Conservation (phyloP, 2,113 vertebrate genomes). For the Typhlomys cinereus region DNA sequence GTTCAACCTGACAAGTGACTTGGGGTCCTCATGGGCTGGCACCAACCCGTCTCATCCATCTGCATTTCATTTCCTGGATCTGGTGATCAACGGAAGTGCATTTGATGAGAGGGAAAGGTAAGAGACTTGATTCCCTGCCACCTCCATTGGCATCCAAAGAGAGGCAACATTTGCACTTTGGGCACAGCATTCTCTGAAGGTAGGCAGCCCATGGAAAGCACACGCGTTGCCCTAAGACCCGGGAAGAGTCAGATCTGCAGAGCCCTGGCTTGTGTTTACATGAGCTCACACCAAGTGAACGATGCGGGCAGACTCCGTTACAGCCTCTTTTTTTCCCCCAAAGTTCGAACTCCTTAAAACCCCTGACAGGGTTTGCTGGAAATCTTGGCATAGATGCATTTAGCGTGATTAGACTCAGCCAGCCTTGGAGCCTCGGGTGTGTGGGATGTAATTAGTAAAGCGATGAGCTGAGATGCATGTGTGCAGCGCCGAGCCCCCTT, state of each 20-base stretch:
- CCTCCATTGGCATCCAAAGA: background rate
- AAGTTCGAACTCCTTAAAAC: constrained; percentile 68
- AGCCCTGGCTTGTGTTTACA: constrained; percentile 73
- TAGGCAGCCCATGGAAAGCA: background rate
- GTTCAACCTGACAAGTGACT: background rate
- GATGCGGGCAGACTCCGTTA: constrained; percentile 58
- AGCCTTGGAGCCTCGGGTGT: background rate
- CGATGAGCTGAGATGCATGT: constrained; percentile 37
- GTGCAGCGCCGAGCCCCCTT: background rate
- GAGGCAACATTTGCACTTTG: background rate
- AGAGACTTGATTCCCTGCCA: background rate
- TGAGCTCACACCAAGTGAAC: constrained; percentile 61
- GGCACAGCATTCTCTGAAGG: constrained; percentile 38
- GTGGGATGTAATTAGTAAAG: constrained; percentile 74
- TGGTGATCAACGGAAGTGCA: background rate
- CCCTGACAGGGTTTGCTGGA: constrained; percentile 63
- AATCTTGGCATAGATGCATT: constrained; percentile 71
- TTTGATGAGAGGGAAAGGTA: constrained; percentile 8
- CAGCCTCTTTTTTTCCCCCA: constrained; percentile 63
- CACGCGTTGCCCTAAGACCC: background rate
- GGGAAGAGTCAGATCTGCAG: constrained; percentile 63
- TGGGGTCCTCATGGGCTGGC: no score
- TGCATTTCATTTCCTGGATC: background rate
- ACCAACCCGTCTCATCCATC: background rate
- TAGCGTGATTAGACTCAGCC: constrained; percentile 76